Base-by-base conservation (phyloP, 1,140 invertebrate species). In the Lanistes nyassanus region DNA sequence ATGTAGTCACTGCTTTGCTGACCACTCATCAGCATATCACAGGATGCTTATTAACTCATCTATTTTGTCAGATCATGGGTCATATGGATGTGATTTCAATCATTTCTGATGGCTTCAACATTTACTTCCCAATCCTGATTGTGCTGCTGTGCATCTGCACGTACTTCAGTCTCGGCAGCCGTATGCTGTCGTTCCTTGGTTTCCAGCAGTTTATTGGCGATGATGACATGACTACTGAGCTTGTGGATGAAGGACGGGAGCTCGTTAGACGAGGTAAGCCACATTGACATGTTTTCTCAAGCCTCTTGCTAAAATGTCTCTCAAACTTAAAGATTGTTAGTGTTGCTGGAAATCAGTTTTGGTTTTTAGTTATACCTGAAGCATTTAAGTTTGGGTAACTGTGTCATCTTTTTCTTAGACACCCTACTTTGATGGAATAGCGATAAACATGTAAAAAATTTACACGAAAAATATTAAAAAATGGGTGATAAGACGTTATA, bases 31-130 rank as follows among this genome's bases (percentile, higher is more conserved):
- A 47, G 9, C 42, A 47, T 47, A 47, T 47, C 19, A 3, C 13
- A 42, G 6, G 6, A 42, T 47, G 5, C 42, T 47, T 1, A 47
- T 47, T 13, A 47, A 47, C 6, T 47, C 23, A n/a, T 23, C 56
- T 19, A n/a, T 21, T 74, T 71, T 77, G 80, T n/a, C 88, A 97
- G 95, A 94, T 99, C 77, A 99, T 99, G 98, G 98, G 98, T 31
- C 98, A 99, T 86, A 97, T 99, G 97, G 97, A 99, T 91, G 96
- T 99, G 0, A 94, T 99, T 72, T 94, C 95, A 16, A 96, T 99
- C 72, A 96, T 99, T 77, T 96, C 97, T 3, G 95, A 98, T 89
- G 98, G 98, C 31, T 99, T 99, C 89, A 99, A 99, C 89, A 95
- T 99, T 56, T 99, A 99, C 88, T 98, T 99, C 89, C 98, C 98